Conservation (phyloP, 30 jellyfish, hydroid and myxozoan species). For the Sanderia malayensis region DNA sequence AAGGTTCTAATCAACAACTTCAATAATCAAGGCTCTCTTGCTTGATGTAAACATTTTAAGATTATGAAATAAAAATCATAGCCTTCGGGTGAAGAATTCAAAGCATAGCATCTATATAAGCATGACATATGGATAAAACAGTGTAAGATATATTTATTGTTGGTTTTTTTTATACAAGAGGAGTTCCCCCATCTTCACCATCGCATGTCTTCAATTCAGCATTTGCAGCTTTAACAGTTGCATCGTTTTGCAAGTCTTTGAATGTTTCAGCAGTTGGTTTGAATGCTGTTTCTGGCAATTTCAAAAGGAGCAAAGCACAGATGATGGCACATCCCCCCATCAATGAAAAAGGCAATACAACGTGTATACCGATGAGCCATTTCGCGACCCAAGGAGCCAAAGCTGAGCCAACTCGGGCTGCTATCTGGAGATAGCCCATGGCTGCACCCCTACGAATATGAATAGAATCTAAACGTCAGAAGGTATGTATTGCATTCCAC, state of each 20-base stretch:
- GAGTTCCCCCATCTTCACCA: constrained; percentile 3
- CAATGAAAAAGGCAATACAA: constrained; percentile 54
- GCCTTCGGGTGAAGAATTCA: too few relatives aligned
- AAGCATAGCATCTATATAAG: too few relatives aligned
- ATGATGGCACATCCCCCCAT: constrained; percentile 75
- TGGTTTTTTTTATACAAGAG: background rate
- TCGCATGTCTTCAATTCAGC: too few relatives aligned
- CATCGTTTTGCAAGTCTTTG: constrained; percentile 30
- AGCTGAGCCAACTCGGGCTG: constrained; percentile 88
- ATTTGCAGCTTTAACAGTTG: background rate
- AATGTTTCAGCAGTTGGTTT: constrained; percentile 62
- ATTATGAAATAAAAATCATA: too few relatives aligned
- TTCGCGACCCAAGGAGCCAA: constrained; percentile 92
- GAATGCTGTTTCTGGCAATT: constrained; percentile 83
- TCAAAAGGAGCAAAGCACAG: constrained; percentile 37
- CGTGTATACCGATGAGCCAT: constrained; percentile 58
- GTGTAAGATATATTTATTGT: too few relatives aligned
- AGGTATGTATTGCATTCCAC: too few relatives aligned
- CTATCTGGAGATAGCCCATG: constrained; percentile 86
- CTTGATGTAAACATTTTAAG: too few relatives aligned
- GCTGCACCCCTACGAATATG: constrained; percentile 90
- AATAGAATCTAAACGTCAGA: too few relatives aligned
- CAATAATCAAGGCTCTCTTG: too few relatives aligned
- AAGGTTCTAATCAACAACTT: too few relatives aligned
- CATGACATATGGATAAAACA: too few relatives aligned